Evolutionary conservation across 2,113 vertebrate genomes (phyloP).

Genomic region (Psettodes erumei): DNA sequence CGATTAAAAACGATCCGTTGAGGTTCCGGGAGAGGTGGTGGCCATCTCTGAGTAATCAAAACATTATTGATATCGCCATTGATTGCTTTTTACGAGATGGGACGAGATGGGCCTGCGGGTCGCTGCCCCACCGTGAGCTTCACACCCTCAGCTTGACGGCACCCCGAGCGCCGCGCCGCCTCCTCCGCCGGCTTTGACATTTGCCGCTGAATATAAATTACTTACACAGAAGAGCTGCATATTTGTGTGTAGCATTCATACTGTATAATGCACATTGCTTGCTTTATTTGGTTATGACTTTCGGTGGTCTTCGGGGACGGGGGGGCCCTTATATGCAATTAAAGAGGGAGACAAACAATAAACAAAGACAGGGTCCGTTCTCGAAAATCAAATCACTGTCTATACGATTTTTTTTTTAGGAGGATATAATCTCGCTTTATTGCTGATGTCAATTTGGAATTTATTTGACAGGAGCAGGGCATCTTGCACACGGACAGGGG

Average conservation of each 20-base stretch:
- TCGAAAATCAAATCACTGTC: constrained; percentile 1
- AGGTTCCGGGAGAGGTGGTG: background rate
- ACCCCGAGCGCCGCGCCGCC: background rate
- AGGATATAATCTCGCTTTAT: background rate
- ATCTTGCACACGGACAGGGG: constrained; percentile 15
- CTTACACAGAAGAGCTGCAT: constrained; percentile 23
- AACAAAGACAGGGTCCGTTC: background rate
- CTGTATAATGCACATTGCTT: constrained; percentile 3
- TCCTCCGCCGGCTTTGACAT: constrained; percentile 30
- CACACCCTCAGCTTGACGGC: constrained; percentile 12
- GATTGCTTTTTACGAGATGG: constrained; percentile 17
- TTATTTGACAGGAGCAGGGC: constrained; percentile 8
- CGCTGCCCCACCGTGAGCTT: constrained; percentile 19
- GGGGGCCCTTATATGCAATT: background rate
- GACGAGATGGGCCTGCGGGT: constrained; percentile 5
- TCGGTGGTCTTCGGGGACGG: background rate
- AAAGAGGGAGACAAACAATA: background rate
- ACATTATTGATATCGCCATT: no score
- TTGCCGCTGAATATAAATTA: constrained; percentile 37
- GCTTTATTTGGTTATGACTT: background rate
- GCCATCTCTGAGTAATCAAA: background rate
- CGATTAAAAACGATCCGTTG: background rate
- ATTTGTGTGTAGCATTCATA: constrained; percentile 14
- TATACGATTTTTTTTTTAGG: background rate
- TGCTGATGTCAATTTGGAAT: constrained; percentile 21